Evolutionary conservation across 2,113 vertebrate species (phyloP).

Genomic region (Origma solitaria): DNA sequence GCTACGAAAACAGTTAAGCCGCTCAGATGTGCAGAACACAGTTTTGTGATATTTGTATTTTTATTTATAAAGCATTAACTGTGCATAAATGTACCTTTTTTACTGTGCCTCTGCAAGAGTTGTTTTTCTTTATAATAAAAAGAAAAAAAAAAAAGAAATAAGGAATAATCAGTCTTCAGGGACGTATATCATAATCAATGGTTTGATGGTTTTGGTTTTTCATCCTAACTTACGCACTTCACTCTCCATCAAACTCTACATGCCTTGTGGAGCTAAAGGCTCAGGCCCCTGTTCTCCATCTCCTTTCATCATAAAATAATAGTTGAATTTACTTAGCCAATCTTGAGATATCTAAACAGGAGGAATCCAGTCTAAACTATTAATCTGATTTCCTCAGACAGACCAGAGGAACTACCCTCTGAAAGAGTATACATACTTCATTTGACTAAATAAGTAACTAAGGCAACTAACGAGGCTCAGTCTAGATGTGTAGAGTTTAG

Average conservation of each 20-base stretch:
- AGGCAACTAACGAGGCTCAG: background rate
- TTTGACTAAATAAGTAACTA: background rate
- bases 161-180: background rate
- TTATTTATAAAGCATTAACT: background rate
- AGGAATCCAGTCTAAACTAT: background rate
- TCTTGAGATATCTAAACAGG: background rate
- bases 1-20: background rate
- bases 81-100: background rate
- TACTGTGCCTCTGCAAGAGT: background rate
- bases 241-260: background rate
- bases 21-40: background rate
- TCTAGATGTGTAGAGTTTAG: background rate
- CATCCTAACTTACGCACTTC: accelerated
- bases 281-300: background rate
- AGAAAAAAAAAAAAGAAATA: background rate
- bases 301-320: background rate
- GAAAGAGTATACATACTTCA: background rate
- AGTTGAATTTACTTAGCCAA: background rate
- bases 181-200: background rate
- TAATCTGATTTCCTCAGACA: background rate
- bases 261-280: background rate
- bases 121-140: background rate
- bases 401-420: background rate
- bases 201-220: background rate
- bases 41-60: background rate